phyloP scores from a whole-genome alignment of 2,797 vertebrate genomes.

The Pseudocheirus occidentalis region DNA sequence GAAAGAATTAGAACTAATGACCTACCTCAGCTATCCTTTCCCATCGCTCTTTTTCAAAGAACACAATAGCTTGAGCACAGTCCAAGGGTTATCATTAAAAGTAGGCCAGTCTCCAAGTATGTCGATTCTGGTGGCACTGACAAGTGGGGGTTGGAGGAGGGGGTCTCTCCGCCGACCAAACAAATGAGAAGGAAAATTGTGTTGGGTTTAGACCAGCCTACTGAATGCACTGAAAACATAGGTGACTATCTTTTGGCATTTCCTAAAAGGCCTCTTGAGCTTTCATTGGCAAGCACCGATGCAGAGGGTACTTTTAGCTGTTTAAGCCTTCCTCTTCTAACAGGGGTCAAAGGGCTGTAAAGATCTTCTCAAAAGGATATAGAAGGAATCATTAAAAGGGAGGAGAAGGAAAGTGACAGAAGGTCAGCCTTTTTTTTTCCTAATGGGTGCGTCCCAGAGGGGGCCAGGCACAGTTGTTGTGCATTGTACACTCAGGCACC shows the following conservation, averaged over 20 bases:
- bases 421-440: constrained; percentile 85
- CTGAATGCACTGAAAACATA: constrained; percentile 78
- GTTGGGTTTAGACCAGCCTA: constrained; percentile 43
- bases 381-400: constrained; percentile 87
- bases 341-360: constrained; percentile 87
- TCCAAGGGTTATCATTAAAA: constrained; percentile 55
- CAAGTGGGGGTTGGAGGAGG: constrained; percentile 23
- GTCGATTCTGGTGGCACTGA: constrained; percentile 53
- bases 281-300: constrained; percentile 78
- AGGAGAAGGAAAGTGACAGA: constrained; percentile 85
- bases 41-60: constrained; percentile 57
- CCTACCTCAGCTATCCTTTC: neutral
- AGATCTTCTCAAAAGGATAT: constrained; percentile 87
- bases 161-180: constrained; percentile 16
- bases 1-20: neutral
- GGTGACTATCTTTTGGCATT: constrained; percentile 84
- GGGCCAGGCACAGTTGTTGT: constrained; percentile 74
- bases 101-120: neutral
- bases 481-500: constrained; percentile 81
- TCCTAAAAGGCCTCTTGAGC: constrained; percentile 84
- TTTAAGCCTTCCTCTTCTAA: constrained; percentile 87
- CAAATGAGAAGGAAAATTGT: constrained; percentile 59
- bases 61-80: constrained; percentile 26
- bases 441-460: constrained; percentile 84
- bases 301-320: constrained; percentile 84